phyloP scores from a whole-genome alignment of 2,888 invertebrate genomes.

The Parnassius smintheus region DNA sequence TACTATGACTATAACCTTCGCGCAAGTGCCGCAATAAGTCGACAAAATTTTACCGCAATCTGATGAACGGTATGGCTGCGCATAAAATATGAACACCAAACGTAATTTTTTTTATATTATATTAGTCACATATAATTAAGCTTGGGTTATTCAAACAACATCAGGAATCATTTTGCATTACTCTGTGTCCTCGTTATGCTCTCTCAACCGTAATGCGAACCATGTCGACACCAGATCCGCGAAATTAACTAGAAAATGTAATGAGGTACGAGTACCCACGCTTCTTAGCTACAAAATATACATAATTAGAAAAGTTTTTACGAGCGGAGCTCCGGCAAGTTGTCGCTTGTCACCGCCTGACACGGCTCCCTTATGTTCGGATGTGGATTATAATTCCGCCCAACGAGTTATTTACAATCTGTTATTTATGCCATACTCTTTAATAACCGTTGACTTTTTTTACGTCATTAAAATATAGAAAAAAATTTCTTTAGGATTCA shows the following conservation, averaged over 20 bases:
- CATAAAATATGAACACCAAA: too few species aligned
- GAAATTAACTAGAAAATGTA: conserved; percentile 75
- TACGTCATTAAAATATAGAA: too few species aligned
- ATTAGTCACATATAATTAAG: neutral
- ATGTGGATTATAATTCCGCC: conserved; percentile 67
- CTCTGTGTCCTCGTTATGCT: conserved; percentile 38
- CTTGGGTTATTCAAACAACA: conserved; percentile 11
- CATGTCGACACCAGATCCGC: conserved; percentile 56
- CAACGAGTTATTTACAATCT: conserved; percentile 73
- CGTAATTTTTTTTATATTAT: too few species aligned
- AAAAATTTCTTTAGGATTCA: too few species aligned
- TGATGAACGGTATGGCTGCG: too few species aligned
- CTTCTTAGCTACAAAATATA: conserved; percentile 76
- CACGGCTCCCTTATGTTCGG: conserved; percentile 66
- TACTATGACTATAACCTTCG: too few species aligned
- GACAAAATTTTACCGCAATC: too few species aligned
- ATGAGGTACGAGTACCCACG: conserved; percentile 55
- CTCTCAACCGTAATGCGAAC: conserved; percentile 37
- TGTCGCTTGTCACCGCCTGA: conserved; percentile 68
- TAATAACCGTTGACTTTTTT: neutral
- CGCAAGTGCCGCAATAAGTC: too few species aligned
- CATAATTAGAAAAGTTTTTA: conserved; percentile 81
- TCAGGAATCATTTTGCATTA: conserved; percentile 36
- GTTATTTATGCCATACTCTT: conserved; percentile 40
- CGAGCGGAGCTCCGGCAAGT: conserved; percentile 64